A percentile compares a stretch with the other conserved stretches of the same genome.
phyloP scores from a whole-genome alignment of 1,140 invertebrate species.

The Nylanderia fulva region DNA sequence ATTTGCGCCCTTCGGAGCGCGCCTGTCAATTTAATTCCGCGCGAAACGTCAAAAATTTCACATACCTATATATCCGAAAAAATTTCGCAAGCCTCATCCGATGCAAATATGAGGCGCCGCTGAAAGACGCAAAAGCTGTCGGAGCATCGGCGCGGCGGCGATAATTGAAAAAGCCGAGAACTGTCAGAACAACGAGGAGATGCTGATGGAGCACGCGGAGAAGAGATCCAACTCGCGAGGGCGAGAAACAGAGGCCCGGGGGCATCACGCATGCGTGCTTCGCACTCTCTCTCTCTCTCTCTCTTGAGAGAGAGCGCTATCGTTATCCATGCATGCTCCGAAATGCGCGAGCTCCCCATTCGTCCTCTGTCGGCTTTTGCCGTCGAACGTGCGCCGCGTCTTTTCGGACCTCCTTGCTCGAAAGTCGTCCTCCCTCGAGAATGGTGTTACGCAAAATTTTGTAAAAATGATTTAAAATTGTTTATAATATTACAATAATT shows the following conservation, averaged over 20 bases:
- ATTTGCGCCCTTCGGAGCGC: neutral
- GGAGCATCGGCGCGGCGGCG: slow-evolving; percentile 16
- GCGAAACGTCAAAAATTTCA: neutral
- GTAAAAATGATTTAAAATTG: too few relatives aligned
- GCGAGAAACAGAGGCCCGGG: slow-evolving; percentile 70
- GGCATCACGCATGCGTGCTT: slow-evolving; percentile 79
- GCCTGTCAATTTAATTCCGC: neutral
- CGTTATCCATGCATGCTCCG: slow-evolving; percentile 71
- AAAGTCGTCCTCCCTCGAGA: neutral
- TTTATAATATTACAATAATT: too few relatives aligned
- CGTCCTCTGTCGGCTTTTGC: slow-evolving; percentile 75
- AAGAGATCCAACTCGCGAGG: slow-evolving; percentile 70
- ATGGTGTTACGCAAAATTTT: too few relatives aligned
- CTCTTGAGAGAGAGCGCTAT: slow-evolving; percentile 73
- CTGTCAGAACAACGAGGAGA: slow-evolving; percentile 54
- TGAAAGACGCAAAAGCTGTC: slow-evolving; percentile 40
- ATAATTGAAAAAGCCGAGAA: slow-evolving; percentile 50
- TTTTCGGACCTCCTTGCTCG: slow-evolving; percentile 34
- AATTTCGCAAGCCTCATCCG: too few relatives aligned
- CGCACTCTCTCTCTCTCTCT: too few relatives aligned
- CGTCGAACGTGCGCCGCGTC: slow-evolving; percentile 67
- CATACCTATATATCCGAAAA: too few relatives aligned
- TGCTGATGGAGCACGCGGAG: slow-evolving; percentile 66
- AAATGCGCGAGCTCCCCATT: slow-evolving; percentile 78
- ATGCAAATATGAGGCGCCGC: neutral